These are phyloP conservation scores for Leucophenga montana DNA, from an alignment of 2,888 invertebrate genomes.

Conservation along the genomic window DNA sequence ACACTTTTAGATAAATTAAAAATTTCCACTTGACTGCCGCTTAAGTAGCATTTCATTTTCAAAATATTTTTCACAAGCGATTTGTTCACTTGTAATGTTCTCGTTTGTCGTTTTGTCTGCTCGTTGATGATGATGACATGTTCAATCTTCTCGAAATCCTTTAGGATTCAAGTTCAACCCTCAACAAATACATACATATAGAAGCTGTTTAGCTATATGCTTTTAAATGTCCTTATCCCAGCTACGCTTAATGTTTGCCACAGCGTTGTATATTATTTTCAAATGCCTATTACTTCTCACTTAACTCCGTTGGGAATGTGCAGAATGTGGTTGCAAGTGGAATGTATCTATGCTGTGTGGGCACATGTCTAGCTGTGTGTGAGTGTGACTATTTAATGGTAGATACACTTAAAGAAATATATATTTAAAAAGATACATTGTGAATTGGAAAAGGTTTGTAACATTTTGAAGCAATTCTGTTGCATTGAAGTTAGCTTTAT, in stretches of 20 bases:
- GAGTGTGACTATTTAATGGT: neutral
- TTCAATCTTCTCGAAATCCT: constrained; percentile 27
- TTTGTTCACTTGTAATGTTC: neutral
- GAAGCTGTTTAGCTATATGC: neutral
- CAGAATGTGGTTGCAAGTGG: neutral
- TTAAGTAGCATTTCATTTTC: constrained; percentile 20
- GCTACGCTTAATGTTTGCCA: neutral
- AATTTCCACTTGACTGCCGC: constrained; percentile 13
- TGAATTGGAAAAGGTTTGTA: no score
- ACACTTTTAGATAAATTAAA: constrained; percentile 28
- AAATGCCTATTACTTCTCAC: constrained; percentile 23
- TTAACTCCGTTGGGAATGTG: constrained; percentile 13
- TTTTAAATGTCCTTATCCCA: no score
- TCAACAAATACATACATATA: neutral
- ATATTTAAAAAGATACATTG: no score
- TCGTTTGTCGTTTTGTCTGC: no score
- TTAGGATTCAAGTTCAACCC: constrained; percentile 20
- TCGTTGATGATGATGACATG: constrained; percentile 17
- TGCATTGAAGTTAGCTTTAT: no score
- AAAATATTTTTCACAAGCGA: constrained; percentile 13
- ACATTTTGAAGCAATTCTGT: no score
- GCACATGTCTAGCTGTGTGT: no score
- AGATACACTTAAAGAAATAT: no score
- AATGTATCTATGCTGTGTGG: neutral
- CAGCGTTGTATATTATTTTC: constrained; percentile 22